Conservation (phyloP, 2,888 invertebrate genomes). For the Melolontha melolontha region DNA sequence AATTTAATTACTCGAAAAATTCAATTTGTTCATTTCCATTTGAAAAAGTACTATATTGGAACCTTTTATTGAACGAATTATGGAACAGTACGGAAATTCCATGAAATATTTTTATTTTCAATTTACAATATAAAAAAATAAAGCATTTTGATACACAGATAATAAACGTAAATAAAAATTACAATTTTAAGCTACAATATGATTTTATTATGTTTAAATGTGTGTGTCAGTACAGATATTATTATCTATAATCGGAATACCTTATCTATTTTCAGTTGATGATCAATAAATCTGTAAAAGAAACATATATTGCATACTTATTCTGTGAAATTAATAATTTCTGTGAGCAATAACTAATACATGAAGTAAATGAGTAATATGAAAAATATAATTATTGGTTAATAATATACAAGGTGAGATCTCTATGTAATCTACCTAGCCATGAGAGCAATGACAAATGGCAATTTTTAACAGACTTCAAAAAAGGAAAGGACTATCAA, state of each 20-base stretch:
- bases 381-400: no score
- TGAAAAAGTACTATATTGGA: constrained; percentile 37
- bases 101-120: constrained; percentile 8
- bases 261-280: constrained; percentile 52
- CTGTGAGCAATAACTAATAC: background rate
- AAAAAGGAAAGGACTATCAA: no score
- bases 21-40: constrained; percentile 32
- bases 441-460: no score
- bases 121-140: constrained; percentile 1
- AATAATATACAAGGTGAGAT: no score
- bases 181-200: background rate
- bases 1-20: constrained; percentile 22
- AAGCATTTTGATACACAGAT: background rate
- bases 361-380: no score
- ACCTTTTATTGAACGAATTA: constrained; percentile 19
- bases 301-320: constrained; percentile 31
- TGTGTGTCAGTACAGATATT: constrained; percentile 1
- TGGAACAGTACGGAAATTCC: constrained; percentile 17
- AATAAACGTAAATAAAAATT: background rate
- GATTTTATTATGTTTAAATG: background rate
- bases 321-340: background rate
- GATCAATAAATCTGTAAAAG: constrained; percentile 47
- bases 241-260: constrained; percentile 48
- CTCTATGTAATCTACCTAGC: no score
- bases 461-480: no score